Evolutionary conservation across 1,140 invertebrate genomes (phyloP).

Genomic region (Bombus confusus): DNA sequence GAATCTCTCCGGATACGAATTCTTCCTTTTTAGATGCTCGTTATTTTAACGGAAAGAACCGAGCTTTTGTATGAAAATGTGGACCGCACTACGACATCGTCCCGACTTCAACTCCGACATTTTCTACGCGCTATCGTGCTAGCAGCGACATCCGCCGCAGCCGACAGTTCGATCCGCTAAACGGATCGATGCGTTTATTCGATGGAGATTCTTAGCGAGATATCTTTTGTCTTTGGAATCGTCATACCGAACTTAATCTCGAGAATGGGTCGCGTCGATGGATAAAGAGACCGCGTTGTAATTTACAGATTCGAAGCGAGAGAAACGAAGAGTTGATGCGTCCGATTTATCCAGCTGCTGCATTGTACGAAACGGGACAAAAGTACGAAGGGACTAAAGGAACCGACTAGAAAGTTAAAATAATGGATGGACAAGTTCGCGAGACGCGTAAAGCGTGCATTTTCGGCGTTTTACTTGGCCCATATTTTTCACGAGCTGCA

Average conservation of each 20-base stretch:
- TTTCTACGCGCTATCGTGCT: background rate
- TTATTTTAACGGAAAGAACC: constrained; percentile 73
- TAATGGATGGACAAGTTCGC: background rate
- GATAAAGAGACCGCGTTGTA: background rate
- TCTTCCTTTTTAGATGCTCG: constrained; percentile 64
- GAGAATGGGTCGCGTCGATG: background rate
- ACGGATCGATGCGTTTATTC: too few species aligned
- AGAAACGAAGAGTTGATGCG: background rate
- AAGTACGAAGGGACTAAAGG: background rate
- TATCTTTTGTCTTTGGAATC: background rate
- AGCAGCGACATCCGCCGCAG: too few species aligned
- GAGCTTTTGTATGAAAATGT: constrained; percentile 71
- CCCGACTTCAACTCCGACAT: background rate
- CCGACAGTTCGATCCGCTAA: too few species aligned
- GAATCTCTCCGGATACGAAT: constrained; percentile 48
- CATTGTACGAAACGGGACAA: background rate
- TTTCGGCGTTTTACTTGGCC: constrained; percentile 15
- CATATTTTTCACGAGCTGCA: constrained; percentile 8
- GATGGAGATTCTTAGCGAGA: background rate
- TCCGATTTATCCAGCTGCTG: constrained; percentile 8
- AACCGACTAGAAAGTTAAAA: background rate
- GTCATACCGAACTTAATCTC: background rate
- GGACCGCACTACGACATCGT: constrained; percentile 9
- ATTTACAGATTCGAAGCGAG: constrained; percentile 2
- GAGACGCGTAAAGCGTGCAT: background rate